These are phyloP conservation scores for Steinernema scapterisci DNA, from an alignment of 2,888 invertebrate genomes.

Conservation along the genomic window DNA sequence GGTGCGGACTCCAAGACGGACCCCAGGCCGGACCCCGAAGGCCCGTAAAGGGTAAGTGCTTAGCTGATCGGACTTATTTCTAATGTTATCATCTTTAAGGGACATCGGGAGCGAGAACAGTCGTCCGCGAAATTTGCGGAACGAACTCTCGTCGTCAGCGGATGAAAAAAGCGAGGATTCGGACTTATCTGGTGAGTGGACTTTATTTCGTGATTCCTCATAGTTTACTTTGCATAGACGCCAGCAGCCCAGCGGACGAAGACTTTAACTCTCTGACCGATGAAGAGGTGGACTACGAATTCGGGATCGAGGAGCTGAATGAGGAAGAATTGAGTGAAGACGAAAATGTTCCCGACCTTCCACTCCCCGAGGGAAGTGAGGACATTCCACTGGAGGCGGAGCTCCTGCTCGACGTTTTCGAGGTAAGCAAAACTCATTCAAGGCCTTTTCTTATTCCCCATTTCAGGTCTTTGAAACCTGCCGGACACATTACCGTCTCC, in stretches of 20 bases:
- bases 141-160: neutral
- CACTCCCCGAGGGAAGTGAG: constrained; percentile 47
- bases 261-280: neutral
- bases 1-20: no score
- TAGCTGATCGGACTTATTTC: neutral
- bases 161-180: neutral
- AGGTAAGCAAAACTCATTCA: constrained; percentile 34
- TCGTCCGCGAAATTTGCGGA: neutral
- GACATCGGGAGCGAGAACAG: neutral
- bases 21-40: neutral
- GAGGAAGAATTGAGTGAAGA: constrained; percentile 12
- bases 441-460: neutral
- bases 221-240: neutral
- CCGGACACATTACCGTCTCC: constrained; percentile 82
- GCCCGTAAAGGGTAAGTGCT: neutral
- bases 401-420: constrained; percentile 45
- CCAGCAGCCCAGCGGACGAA: neutral
- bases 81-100: neutral
- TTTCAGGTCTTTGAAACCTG: constrained; percentile 85
- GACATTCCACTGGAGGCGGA: constrained; percentile 46
- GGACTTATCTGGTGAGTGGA: neutral
- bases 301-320: neutral
- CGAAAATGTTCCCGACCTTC: constrained; percentile 34
- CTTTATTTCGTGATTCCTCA: neutral
- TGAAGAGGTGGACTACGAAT: constrained; percentile 7